A percentile compares a stretch with the other conserved stretches of the same genome.
These are phyloP conservation scores for Turdus rufiventris DNA, from an alignment of 2,113 vertebrate species.

Conservation along the genomic window DNA sequence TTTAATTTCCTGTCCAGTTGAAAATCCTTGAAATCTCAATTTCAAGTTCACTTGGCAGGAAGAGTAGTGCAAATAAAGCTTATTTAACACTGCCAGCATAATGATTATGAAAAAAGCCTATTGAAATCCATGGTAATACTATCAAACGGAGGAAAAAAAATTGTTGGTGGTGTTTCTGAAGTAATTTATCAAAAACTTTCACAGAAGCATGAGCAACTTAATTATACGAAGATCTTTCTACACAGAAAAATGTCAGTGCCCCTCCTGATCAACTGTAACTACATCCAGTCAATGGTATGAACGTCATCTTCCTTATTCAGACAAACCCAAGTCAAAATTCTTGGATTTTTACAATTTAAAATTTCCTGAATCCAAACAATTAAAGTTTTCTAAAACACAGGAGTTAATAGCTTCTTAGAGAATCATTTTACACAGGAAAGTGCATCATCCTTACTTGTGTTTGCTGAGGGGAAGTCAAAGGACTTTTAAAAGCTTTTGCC, in stretches of 20 bases:
- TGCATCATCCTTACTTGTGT: conserved; percentile 77
- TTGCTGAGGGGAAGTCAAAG: conserved; percentile 91
- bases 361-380: background rate
- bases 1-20: background rate
- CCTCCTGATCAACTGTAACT: background rate
- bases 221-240: background rate
- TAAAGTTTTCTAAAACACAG: background rate
- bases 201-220: background rate
- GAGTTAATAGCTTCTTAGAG: background rate
- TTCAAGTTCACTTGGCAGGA: background rate
- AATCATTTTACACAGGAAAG: background rate
- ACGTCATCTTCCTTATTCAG: background rate
- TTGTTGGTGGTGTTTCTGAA: background rate
- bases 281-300: background rate
- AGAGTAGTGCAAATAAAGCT: background rate
- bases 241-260: background rate
- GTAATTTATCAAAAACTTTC: background rate
- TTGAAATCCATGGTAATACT: background rate
- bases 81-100: background rate
- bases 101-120: background rate
- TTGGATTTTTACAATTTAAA: background rate
- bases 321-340: background rate
- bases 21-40: background rate
- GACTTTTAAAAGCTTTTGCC: conserved; percentile 98
- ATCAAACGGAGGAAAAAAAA: background rate